Evolutionary conservation across 2,888 invertebrate species (phyloP), one percentile per base, ranked within the genome.

Genomic region (Taenaris catops): DNA sequence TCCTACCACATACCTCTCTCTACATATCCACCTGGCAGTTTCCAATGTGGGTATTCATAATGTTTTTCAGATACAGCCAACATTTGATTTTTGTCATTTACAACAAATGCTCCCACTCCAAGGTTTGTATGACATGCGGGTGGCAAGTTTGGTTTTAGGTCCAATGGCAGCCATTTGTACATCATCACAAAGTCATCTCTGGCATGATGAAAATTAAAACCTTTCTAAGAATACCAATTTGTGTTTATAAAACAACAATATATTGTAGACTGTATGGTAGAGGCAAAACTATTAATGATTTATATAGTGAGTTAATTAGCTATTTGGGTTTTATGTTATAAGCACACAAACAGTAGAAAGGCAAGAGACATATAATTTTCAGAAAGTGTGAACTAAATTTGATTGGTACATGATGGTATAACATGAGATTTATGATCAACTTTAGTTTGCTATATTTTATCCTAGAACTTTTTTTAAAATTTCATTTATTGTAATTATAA

Each of bases 1-100:
- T n/a, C n/a, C n/a, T n/a, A n/a, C n/a, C n/a, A n/a, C n/a, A n/a
- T 38, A 26, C 95, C 92, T 72, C 91, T 92, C 63, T 97, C 94
- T 7, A 96, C 94, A 79, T 94, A 94, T 32, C 97, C 97, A 33
- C 98, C 97, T 6, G 98, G 97, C 4, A 97, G 81, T 75, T 98
- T 98, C 96, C 96, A 97, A 55, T 91, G 90, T 1, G 90, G 88
- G 35, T 80, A 75, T 7, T 86, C 69, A 53, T 88, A 87, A 61
- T 90, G 90, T 59, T 91, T 92, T 63, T 98, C 97, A 41, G 92
- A 91, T 17, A 98, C 92, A 1, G 94, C 94, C 34, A 98, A 84
- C 28, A 98, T 64, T 66, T 96, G 90, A 19, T 91, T 81, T 1
- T 89, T 87, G 1, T 91, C 88, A 62, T 96, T 95, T 2, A 96